Percentiles rank a stretch among this genome's conserved stretches.
These are phyloP conservation scores for Palythoa grandiflora DNA, from an alignment of 92 coral and sea anemone species.

Conservation along the genomic window DNA sequence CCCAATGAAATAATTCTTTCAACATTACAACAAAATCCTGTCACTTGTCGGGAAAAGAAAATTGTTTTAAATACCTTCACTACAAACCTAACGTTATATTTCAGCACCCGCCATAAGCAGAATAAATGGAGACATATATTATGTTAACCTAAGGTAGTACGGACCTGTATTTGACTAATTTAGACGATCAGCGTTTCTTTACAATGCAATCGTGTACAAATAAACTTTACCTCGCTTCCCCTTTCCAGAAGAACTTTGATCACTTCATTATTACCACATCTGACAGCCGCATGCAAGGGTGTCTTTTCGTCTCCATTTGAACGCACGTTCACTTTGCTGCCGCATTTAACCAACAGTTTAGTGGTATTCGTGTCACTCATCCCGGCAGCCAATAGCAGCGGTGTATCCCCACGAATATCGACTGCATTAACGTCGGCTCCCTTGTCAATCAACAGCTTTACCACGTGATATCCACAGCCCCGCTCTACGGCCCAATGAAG, in stretches of 20 bases:
- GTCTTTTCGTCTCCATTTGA: slow-evolving; percentile 41
- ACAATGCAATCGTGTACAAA: neutral
- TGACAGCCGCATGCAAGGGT: slow-evolving; percentile 17
- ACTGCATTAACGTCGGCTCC: slow-evolving; percentile 42
- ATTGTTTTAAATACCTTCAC: too few species aligned
- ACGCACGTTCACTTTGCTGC: slow-evolving; percentile 43
- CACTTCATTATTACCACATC: slow-evolving; percentile 28
- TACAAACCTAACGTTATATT: too few species aligned
- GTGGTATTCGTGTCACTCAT: slow-evolving; percentile 42
- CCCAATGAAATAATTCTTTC: too few species aligned
- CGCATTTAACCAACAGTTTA: slow-evolving; percentile 38
- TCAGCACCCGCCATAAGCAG: too few species aligned
- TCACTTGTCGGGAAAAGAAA: too few species aligned
- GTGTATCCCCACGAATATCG: slow-evolving; percentile 45
- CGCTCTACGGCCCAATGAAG: slow-evolving; percentile 48
- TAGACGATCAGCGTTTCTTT: too few species aligned
- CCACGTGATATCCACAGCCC: slow-evolving; percentile 32
- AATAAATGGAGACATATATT: too few species aligned
- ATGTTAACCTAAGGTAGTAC: too few species aligned
- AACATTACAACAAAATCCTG: too few species aligned
- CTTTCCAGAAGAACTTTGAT: slow-evolving; percentile 41
- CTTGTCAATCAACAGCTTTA: slow-evolving; percentile 29
- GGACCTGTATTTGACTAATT: neutral
- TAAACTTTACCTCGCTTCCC: slow-evolving; percentile 35
- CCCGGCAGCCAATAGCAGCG: slow-evolving; percentile 40